phyloP scores from a whole-genome alignment of 2,797 vertebrate genomes.

The Pangasius larnaudii region DNA sequence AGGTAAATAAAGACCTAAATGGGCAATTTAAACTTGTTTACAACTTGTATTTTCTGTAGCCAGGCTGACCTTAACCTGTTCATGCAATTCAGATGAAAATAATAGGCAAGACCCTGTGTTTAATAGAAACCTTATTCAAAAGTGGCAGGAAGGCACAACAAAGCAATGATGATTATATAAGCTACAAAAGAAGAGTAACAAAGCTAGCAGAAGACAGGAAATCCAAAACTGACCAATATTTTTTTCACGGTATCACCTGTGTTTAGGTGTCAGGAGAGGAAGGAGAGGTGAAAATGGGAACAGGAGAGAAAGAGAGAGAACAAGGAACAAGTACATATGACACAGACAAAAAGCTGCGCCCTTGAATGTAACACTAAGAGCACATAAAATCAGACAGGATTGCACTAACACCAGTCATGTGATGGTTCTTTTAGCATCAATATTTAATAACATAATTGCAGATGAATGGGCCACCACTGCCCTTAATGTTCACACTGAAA shows the following conservation, averaged over 20 bases:
- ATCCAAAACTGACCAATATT: not conserved
- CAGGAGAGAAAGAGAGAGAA: not conserved
- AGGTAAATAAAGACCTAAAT: not conserved
- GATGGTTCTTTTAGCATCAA: constrained; percentile 33
- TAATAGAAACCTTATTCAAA: not conserved
- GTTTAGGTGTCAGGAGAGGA: not conserved
- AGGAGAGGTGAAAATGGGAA: not conserved
- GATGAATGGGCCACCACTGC: not conserved
- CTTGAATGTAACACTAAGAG: not conserved
- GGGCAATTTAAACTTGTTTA: not conserved
- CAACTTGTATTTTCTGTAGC: not conserved
- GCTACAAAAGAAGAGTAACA: not conserved
- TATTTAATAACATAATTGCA: constrained; percentile 35
- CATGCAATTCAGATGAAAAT: not conserved
- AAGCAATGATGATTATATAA: not conserved
- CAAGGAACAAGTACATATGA: not conserved
- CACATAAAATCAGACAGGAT: not conserved
- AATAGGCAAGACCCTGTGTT: not conserved
- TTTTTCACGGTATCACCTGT: not conserved
- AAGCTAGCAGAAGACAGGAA: constrained; percentile 5
- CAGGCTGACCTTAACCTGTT: not conserved
- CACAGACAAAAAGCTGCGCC: not conserved
- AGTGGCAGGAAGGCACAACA: not conserved
- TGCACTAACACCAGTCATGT: constrained; percentile 1
- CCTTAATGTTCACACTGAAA: constrained; percentile 34